Percentiles rank a stretch among this genome's conserved stretches.
These are phyloP conservation scores for Macaca nemestrina DNA, from an alignment of 2,113 vertebrate species.

Conservation along the genomic window DNA sequence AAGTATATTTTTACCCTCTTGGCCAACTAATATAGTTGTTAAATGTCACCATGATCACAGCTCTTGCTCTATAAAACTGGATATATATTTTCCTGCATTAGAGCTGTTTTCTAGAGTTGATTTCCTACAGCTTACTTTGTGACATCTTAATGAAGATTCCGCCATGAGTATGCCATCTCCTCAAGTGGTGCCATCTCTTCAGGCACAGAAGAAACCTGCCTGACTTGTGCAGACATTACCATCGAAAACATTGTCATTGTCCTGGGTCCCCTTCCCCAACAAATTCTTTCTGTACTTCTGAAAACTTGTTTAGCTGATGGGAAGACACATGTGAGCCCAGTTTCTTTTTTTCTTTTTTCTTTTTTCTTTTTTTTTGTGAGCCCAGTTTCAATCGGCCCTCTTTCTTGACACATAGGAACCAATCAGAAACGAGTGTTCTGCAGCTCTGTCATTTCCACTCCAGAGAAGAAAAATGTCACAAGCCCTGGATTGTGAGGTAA, in stretches of 20 bases:
- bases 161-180: neutral
- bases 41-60: neutral
- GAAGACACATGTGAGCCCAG: neutral
- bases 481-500: neutral
- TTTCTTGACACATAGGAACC: conserved; percentile 45
- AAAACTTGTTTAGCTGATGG: neutral
- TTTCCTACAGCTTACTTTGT: neutral
- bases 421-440: neutral
- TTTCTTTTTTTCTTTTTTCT: neutral
- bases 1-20: conserved; percentile 35
- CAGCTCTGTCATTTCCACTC: conserved; percentile 24
- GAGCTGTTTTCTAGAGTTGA: conserved; percentile 32
- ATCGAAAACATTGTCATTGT: neutral
- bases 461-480: neutral
- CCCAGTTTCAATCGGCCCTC: neutral
- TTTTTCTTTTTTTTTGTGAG: neutral
- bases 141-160: neutral
- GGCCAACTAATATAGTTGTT: neutral
- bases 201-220: neutral
- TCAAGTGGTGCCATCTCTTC: neutral
- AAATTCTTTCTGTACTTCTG: neutral
- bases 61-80: neutral
- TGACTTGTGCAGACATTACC: neutral
- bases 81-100: neutral
- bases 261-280: neutral